phyloP scores from a whole-genome alignment of 2,113 vertebrate species.

The Datnioides undecimradiatus region DNA sequence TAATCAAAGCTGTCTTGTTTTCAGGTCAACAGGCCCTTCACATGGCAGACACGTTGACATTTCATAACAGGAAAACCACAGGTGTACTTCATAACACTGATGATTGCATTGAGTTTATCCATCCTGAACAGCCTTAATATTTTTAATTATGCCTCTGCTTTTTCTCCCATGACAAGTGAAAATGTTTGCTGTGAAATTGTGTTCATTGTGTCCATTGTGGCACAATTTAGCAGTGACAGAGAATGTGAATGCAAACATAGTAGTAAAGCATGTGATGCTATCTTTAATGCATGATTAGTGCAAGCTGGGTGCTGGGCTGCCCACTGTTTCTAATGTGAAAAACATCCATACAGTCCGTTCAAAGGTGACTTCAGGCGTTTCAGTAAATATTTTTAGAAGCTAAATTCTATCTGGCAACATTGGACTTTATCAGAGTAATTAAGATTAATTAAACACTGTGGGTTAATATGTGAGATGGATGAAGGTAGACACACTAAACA shows the following conservation, averaged over 20 bases:
- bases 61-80: not conserved
- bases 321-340: not conserved
- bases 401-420: not conserved
- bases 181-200: not conserved
- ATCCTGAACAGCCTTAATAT: not conserved
- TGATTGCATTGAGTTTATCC: not conserved
- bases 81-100: not conserved
- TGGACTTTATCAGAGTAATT: slow-evolving; percentile 22
- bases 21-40: not conserved
- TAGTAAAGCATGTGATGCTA: not conserved
- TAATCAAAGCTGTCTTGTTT: not conserved
- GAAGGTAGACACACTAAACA: slow-evolving; percentile 9
- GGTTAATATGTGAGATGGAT: slow-evolving; percentile 31
- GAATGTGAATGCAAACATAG: not conserved
- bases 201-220: not conserved
- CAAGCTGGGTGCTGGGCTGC: not conserved
- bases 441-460: slow-evolving; percentile 37
- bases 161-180: not conserved
- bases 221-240: not conserved
- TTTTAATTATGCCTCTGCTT: not conserved
- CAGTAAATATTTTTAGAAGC: not conserved
- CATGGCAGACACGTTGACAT: not conserved
- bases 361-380: not conserved
- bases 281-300: not conserved
- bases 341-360: not conserved